Evolutionary conservation across 2,113 vertebrate genomes (phyloP).

Genomic region (Orthonyx spaldingii): DNA sequence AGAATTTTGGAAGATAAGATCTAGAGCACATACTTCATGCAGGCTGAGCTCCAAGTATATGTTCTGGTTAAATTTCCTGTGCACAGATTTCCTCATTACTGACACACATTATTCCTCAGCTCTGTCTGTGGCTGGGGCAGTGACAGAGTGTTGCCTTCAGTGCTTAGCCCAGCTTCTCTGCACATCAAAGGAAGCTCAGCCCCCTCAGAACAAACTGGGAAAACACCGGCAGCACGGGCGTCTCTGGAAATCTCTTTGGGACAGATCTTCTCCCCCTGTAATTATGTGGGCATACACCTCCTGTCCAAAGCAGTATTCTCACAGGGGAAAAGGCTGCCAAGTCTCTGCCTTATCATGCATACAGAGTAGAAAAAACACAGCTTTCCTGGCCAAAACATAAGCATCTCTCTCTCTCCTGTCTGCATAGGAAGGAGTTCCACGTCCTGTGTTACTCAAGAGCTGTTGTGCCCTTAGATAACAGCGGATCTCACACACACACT

Average conservation of each 20-base stretch:
- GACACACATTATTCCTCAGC: not conserved
- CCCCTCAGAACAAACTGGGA: not conserved
- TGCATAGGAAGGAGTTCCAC: constrained; percentile 13
- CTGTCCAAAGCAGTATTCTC: not conserved
- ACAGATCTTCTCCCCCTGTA: not conserved
- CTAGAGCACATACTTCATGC: not conserved
- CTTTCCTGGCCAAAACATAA: not conserved
- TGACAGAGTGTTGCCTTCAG: not conserved
- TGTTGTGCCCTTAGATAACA: not conserved
- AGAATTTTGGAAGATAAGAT: constrained; percentile 40
- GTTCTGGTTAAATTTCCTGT: not conserved
- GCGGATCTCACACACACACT: not conserved
- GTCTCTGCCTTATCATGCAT: not conserved
- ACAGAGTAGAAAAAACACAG: not conserved
- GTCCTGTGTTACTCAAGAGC: not conserved
- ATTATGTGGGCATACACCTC: not conserved
- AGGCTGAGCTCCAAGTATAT: not conserved
- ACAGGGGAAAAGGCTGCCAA: not conserved
- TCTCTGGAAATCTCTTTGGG: not conserved
- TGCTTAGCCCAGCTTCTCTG: not conserved
- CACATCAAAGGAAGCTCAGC: not conserved
- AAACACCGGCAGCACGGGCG: not conserved
- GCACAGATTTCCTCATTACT: not conserved
- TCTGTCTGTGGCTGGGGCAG: not conserved
- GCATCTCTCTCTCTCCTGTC: not conserved